Base-by-base conservation (phyloP, 2,888 invertebrate genomes). In the Minunthozetes semirufus region DNA sequence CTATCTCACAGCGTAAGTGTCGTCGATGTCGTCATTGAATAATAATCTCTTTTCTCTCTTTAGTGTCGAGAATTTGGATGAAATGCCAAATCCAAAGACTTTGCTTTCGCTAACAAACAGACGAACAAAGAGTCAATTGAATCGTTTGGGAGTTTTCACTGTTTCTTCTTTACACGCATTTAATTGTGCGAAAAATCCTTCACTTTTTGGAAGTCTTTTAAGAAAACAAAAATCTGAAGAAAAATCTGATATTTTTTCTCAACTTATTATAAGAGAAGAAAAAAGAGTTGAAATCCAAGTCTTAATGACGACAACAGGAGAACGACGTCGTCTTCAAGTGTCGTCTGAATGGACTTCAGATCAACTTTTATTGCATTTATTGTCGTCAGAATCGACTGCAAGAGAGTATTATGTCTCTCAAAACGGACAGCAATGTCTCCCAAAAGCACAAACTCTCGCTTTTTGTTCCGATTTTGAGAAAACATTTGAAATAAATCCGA, bases 81-180 rank as follows among this genome's bases (percentile, higher is more conserved):
- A 97, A 85, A 87, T 96, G 80, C 96, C 97, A 76, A 97, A 97
- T 86, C 96, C 96, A 72, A 97, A 97, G 90, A 94, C 94, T 79
- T 87, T 97, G 81, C 87, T 97, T 81, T 93, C 94, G 75, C 94
- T 94, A 86, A 95, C 95, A 77, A 95, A 95, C 33, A 90, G 94
- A 80, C 90, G 92, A 80, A 95, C 96, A 79, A 97, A 97, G 86
- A 90, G 91, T 81, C 94, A 93, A 70, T 86, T 97, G 81, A 94
- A 95, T 86, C 92, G 94, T 83, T 87, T 97, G 81, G 96, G 96
- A 77, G 94, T 96, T 81, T 96, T 96, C 87, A 96, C 95, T 73
- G 96, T 97, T 80, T 96, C 95, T 76, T 95, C 95, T 79, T 94
- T 97, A 87, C 96, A 97, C 85, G 97, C 75, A 1, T 75, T 75